These are phyloP conservation scores for Tenthredo notha DNA, from an alignment of 2,888 invertebrate species.

Conservation along the genomic window DNA sequence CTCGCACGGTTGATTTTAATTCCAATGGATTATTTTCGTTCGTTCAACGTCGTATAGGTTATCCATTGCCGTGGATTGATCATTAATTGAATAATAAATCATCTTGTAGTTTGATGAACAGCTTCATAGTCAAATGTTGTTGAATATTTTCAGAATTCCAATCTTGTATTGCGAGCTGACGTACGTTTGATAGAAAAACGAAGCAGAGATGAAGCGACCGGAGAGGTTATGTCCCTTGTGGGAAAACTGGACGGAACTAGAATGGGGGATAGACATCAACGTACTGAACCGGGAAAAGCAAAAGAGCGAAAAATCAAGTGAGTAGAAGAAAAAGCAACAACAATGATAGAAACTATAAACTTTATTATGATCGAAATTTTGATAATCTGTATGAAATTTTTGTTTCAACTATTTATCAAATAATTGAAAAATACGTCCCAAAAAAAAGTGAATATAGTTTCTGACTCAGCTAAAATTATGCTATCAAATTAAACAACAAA, in stretches of 20 bases:
- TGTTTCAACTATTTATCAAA: neutral
- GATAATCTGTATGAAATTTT: neutral
- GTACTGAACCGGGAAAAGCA: slow-evolving; percentile 95
- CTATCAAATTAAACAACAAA: neutral
- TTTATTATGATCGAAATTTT: neutral
- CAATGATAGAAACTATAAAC: neutral
- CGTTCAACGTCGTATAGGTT: slow-evolving; percentile 51
- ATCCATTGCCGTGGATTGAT: slow-evolving; percentile 50
- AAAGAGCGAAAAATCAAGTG: slow-evolving; percentile 96
- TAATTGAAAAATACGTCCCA: neutral
- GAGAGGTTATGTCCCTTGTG: slow-evolving; percentile 97
- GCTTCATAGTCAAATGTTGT: slow-evolving; percentile 4
- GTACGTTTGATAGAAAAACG: slow-evolving; percentile 97
- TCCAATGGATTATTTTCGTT: slow-evolving; percentile 5
- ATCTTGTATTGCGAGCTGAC: slow-evolving; percentile 99
- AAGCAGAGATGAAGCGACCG: slow-evolving; percentile 99
- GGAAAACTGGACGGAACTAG: slow-evolving; percentile 93
- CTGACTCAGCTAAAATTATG: neutral
- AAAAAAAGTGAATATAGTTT: neutral
- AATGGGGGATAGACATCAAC: slow-evolving; percentile 98
- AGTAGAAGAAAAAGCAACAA: slow-evolving; percentile 69
- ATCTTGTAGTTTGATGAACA: slow-evolving; percentile 4
- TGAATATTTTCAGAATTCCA: slow-evolving; percentile 91
- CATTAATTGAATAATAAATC: slow-evolving; percentile 11
- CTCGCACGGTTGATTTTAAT: neutral